A percentile compares a stretch with the other conserved stretches of the same genome.
Conservation (phyloP, 2,888 invertebrate species). For the Nephrotoma appendiculata region DNA sequence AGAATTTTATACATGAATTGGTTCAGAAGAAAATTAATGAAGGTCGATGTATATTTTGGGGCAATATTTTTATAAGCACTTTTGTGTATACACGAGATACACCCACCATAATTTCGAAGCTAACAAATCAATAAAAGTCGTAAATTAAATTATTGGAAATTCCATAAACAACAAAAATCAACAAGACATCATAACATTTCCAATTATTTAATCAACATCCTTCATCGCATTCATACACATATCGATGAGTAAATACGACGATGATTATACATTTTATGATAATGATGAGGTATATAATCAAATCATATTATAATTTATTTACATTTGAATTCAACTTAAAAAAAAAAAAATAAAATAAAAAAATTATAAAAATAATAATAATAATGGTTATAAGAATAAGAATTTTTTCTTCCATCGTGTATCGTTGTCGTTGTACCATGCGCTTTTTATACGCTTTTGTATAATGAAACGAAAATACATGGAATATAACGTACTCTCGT, state of each 20-base stretch:
- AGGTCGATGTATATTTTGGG: not conserved
- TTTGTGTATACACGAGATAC: not conserved
- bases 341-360: not conserved
- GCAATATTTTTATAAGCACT: not conserved
- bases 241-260: not conserved
- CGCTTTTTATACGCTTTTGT: not conserved
- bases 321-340: not conserved
- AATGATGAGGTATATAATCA: not conserved
- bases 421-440: not conserved
- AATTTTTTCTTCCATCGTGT: not conserved
- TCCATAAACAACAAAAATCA: not conserved
- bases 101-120: not conserved
- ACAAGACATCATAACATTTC: not conserved
- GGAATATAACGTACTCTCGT: not conserved
- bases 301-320: not conserved
- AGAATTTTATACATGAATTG: not conserved
- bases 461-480: not conserved
- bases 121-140: not conserved
- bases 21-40: not conserved
- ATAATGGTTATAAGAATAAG: not conserved
- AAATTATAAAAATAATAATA: no score
- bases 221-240: not conserved
- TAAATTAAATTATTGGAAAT: not conserved
- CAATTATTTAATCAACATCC: not conserved
- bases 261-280: not conserved